Base-by-base conservation (phyloP, 2,797 vertebrate genomes). In the Squalus acanthias region DNA sequence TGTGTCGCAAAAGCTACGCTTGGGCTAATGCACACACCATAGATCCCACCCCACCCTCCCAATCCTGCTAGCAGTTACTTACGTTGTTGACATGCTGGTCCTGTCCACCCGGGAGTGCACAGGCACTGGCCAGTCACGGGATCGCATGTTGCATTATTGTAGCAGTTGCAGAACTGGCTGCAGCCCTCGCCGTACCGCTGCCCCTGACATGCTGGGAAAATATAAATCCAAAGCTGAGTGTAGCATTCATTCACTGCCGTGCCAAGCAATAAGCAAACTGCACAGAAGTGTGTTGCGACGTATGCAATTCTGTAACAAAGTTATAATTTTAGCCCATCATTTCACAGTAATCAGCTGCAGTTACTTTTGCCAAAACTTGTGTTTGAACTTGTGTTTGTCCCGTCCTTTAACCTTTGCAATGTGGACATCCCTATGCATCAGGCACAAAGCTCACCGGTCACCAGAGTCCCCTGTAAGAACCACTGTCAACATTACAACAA, bases 81-180 rank as follows among this genome's bases (percentile, higher is more conserved):
- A 98, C 97, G 82, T 97, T 97, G 97, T 85, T 97, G 98, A 96
- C 98, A 98, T 96, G 96, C 97, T 96, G 95, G 96, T 97, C 97
- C 97, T 17, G 96, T 97, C 98, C 97, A 98, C 0, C 98, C 97
- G 0, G 97, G 97, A 6, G 74, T 74, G 95, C 98, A 98, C 96
- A 97, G 97, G 97, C 98, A 98, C 0, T 0, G 97, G 53, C 97
- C 97, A 0, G 96, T 98, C 95, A 97, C n/a, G 4, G 97, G 97
- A 97, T 98, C 97, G 94, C 97, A 98, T 97, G 96, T 96, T 0
- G 97, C 97, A 96, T 97, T 96, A 0, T 97, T 98, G 97, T 98
- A 97, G 97, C 97, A 98, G 96, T 97, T 96, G 96, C 97, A 98
- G 96, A 96, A 33, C 96, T 95, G 97, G 97, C 97, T 96, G 96